Conservation (phyloP, 2,888 invertebrate genomes). For the Vanessa cardui region DNA sequence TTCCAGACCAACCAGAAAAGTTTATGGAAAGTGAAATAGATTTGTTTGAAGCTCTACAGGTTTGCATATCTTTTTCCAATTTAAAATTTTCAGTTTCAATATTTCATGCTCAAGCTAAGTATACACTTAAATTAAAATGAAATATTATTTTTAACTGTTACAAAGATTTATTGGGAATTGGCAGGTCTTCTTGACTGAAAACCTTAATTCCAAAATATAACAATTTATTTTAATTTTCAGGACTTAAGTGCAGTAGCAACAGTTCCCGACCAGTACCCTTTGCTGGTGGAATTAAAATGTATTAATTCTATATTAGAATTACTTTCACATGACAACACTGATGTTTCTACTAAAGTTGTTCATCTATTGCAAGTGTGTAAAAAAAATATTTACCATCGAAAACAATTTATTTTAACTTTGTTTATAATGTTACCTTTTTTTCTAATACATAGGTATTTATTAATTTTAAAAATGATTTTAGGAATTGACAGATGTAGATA, state of each 20-base stretch:
- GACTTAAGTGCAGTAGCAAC: slow-evolving; percentile 97
- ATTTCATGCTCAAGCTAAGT: too few relatives aligned
- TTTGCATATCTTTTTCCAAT: slow-evolving; percentile 43
- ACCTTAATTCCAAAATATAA: not conserved
- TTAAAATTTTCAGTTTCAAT: not conserved
- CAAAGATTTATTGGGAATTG: too few relatives aligned
- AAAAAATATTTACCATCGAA: not conserved
- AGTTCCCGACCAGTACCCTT: slow-evolving; percentile 96
- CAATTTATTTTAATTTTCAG: slow-evolving; percentile 75
- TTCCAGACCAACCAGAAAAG: slow-evolving; percentile 97
- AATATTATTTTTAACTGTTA: too few relatives aligned
- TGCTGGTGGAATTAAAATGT: slow-evolving; percentile 94
- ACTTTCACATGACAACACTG: slow-evolving; percentile 97
- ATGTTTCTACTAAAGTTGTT: slow-evolving; percentile 92
- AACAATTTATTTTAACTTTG: not conserved
- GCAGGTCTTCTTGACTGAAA: too few relatives aligned
- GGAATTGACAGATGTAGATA: slow-evolving; percentile 98
- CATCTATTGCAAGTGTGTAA: slow-evolving; percentile 82
- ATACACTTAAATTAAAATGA: too few relatives aligned
- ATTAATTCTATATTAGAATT: slow-evolving; percentile 96
- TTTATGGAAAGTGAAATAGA: slow-evolving; percentile 99
- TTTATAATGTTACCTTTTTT: not conserved
- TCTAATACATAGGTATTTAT: not conserved
- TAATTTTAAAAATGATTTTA: slow-evolving; percentile 50
- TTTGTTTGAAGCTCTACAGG: slow-evolving; percentile 93